Base-by-base conservation (phyloP, 1,140 invertebrate genomes). In the Tigriopus japonicus region DNA sequence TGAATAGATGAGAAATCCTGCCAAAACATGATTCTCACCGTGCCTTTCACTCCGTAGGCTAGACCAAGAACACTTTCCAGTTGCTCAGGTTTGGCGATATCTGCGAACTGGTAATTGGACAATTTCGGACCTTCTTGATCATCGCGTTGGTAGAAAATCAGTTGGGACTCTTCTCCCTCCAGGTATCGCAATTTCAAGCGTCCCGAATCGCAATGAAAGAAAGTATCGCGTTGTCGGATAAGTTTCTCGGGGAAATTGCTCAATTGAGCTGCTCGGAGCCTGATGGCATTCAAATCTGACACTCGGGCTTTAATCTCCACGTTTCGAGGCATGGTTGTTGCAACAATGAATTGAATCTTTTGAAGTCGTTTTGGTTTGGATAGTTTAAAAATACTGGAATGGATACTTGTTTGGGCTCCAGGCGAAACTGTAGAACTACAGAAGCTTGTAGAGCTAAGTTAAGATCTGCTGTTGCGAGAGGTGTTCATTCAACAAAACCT, bases 121-220 rank as follows among this genome's bases (percentile, higher is more conserved):
- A 83, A 63, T 69, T 87, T 88, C 28, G 86, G 84, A 5, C 84
- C 85, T 51, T 71, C 66, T 14, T 70, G 67, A 71, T 87, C 78
- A 2, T 78, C 75, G 63, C 89, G 74, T 60, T 84, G 75, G 68
- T 94, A 93, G 66, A 76, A 85, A 42, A 94, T 83, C 42, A 93
- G 71, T 66, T 85, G 66, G 2, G 17, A 70, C 62, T 35, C 51
- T 51, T 15, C 64, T 67, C 69, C 45, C n/a, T 19, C 23, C 2
- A 54, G n/a, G n/a, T 5, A n/a, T n/a, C 52, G 5, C 19, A 54
- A 15, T 54, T 54, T 54, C 15, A 54, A 24, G 15, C 52, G 15
- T 6, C 17, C 52, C 2, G 15, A n/a, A 7, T 17, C 17, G 15
- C 14, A 17, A 6, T 17, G 14, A 54, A 54, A 54, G 24, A 54